These are phyloP conservation scores for Zaprionus nigranus DNA, from an alignment of 1,140 invertebrate genomes.

Conservation along the genomic window DNA sequence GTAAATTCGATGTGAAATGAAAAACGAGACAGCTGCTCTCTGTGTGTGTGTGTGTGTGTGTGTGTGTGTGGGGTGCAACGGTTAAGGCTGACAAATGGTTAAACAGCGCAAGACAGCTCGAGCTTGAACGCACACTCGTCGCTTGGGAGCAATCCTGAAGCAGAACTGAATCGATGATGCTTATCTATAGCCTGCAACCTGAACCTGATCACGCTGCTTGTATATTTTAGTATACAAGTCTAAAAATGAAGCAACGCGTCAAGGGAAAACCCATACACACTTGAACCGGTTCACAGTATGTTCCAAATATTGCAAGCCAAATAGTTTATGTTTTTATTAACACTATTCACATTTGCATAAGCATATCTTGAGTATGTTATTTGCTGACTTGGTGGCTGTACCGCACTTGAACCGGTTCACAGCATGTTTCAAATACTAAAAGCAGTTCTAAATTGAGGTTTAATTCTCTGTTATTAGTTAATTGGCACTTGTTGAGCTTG, in stretches of 20 bases:
- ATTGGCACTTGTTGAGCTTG: too few relatives aligned
- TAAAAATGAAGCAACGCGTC: not conserved
- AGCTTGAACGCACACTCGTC: not conserved
- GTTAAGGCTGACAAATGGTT: conserved; percentile 31
- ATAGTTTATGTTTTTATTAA: not conserved
- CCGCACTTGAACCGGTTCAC: not conserved
- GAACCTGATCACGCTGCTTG: not conserved
- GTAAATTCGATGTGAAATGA: conserved; percentile 67
- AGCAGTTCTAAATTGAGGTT: too few relatives aligned
- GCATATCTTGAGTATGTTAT: not conserved
- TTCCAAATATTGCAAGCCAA: too few relatives aligned
- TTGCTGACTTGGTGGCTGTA: not conserved
- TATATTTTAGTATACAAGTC: not conserved
- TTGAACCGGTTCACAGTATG: not conserved
- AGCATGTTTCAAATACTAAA: not conserved
- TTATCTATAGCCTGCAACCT: not conserved
- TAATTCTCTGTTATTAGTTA: too few relatives aligned
- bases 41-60: not conserved
- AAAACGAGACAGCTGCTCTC: conserved; percentile 43
- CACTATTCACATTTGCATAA: not conserved
- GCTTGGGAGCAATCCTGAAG: not conserved
- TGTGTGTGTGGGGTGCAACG: conserved; percentile 23
- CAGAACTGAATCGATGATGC: not conserved
- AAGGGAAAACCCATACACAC: not conserved
- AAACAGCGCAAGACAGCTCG: not conserved